These are phyloP conservation scores for Yponomeuta evonymella DNA, from an alignment of 2,888 invertebrate genomes.

Conservation along the genomic window DNA sequence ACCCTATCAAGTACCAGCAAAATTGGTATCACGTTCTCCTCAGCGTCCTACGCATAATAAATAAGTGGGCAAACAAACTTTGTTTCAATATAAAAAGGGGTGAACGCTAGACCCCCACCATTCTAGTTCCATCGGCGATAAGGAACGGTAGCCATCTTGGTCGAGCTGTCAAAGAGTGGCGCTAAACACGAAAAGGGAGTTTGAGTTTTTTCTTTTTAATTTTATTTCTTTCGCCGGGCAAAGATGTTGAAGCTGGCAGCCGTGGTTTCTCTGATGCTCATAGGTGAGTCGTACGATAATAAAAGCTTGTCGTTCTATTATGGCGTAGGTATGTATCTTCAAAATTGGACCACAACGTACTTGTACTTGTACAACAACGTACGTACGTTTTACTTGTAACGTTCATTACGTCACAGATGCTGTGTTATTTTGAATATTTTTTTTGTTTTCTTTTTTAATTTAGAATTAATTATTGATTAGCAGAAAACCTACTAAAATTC, in stretches of 20 bases:
- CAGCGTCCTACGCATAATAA: slow-evolving; percentile 19
- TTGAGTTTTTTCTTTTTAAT: background rate
- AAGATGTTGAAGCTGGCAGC: slow-evolving; percentile 58
- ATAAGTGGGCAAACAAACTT: slow-evolving; percentile 18
- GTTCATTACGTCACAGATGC: too few relatives aligned
- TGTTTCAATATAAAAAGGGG: slow-evolving; percentile 21
- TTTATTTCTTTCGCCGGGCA: background rate
- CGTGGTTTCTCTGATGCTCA: slow-evolving; percentile 54
- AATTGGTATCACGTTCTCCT: slow-evolving; percentile 6
- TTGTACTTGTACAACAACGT: too few relatives aligned
- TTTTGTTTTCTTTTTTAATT: too few relatives aligned
- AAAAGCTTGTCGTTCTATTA: too few relatives aligned
- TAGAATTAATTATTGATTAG: too few relatives aligned
- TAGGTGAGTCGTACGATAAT: slow-evolving; percentile 45
- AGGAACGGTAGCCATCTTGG: slow-evolving; percentile 6
- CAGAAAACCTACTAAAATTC: too few relatives aligned
- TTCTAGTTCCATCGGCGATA: background rate
- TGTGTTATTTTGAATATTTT: too few relatives aligned
- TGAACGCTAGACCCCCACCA: slow-evolving; percentile 8
- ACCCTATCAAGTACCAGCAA: background rate
- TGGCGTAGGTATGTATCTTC: too few relatives aligned
- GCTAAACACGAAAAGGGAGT: background rate
- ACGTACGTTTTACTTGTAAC: too few relatives aligned
- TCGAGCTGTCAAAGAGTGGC: slow-evolving; percentile 11
- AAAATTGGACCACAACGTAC: too few relatives aligned